phyloP scores from a whole-genome alignment of 2,888 invertebrate genomes.

The Polydrusus tereticollis region DNA sequence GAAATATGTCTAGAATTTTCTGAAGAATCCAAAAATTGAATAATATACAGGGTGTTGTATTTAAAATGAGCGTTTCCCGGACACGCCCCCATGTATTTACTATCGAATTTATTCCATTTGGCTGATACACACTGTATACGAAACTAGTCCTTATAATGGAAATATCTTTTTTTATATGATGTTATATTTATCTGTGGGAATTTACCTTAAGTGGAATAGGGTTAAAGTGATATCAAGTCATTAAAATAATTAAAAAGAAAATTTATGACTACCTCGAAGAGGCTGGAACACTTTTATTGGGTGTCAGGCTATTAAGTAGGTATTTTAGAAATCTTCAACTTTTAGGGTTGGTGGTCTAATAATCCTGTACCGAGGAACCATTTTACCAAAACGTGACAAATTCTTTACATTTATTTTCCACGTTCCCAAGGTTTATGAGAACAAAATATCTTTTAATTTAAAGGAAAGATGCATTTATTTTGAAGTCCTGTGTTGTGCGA shows the following conservation, averaged over 20 bases:
- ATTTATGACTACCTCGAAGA: not conserved
- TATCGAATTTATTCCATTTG: no score
- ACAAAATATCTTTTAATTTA: conserved; percentile 7
- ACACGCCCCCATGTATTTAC: no score
- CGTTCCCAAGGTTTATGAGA: not conserved
- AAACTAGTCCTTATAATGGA: not conserved
- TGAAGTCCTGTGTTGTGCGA: not conserved
- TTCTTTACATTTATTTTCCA: conserved; percentile 5
- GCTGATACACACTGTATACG: not conserved
- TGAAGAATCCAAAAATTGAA: no score
- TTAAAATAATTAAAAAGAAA: not conserved
- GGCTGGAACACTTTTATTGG: not conserved
- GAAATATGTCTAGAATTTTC: no score
- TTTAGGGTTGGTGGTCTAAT: not conserved
- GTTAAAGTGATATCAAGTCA: not conserved
- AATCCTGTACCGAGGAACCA: not conserved
- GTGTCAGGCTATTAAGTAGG: not conserved
- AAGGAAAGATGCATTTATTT: not conserved
- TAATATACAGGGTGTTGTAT: no score
- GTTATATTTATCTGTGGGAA: not conserved
- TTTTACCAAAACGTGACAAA: conserved; percentile 20
- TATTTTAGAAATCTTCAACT: not conserved
- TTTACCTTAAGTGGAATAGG: not conserved
- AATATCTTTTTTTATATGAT: not conserved
- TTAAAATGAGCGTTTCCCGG: no score